Evolutionary conservation across 2,113 vertebrate genomes (phyloP), one percentile per base, ranked within the genome.

Genomic region (Eurystomus gularis): DNA sequence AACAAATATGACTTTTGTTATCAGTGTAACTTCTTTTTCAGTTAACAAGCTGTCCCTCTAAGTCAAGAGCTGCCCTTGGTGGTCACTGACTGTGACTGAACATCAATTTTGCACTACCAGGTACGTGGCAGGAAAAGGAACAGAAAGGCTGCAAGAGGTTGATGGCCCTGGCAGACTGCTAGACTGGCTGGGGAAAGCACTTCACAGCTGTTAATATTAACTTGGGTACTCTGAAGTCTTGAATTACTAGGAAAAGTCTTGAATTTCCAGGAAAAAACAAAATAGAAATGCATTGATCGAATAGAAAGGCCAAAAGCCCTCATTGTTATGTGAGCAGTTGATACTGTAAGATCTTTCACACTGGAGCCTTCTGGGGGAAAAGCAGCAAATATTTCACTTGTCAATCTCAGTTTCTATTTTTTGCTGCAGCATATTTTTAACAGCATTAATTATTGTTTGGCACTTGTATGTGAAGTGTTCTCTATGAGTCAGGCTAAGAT

Each of bases 1-100:
- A 96, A 93, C 90, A 91, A 92, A 91, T 60, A 71, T 90, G 48
- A 82, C 71, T 96, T 94, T 92, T 85, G 9, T 18, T 65, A 86
- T 66, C 80, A 93, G 83, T 64, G 54, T 40, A 76, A 65, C 73
- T 84, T 92, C 49, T 39, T 87, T 85, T 88, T 48, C 66, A 58
- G 49, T 49, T 89, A 91, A 76, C 40, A 87, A 96, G 66, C 61
- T 82, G 65, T 90, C 62, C 68, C 9, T 72, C 55, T 64, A 80
- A 86, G 58, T 60, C 46, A 95, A 37, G 82, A 71, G 33, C 68
- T 86, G 60, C 61, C 71, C 58, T 94, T 2, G 0, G 15, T n/a
- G 54, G 86, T 82, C 49, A n/a, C 35, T 78, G n/a, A 49, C 70
- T 57, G 39, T 29, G 86, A 52, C 31, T 42, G 24, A 35, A 39